Percentiles rank a stretch among this genome's conserved stretches.
These are phyloP conservation scores for Epizoanthus rinbou DNA, from an alignment of 92 coral and sea anemone genomes.

Conservation along the genomic window DNA sequence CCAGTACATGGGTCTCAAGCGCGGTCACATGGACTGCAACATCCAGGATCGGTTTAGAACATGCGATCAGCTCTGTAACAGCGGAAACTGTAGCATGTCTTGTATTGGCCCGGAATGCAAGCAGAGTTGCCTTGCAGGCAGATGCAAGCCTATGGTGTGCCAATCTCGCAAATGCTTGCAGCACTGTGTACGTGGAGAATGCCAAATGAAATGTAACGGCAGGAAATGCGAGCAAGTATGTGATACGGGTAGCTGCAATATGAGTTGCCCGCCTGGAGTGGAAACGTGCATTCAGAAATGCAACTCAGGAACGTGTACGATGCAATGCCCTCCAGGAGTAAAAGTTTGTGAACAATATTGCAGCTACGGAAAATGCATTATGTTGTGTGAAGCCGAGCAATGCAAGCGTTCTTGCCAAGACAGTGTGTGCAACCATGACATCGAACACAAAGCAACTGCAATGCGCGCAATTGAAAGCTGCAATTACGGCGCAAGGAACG, in stretches of 20 bases:
- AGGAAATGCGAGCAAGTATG: conserved; percentile 71
- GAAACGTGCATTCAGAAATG: conserved; percentile 74
- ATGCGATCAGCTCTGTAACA: conserved; percentile 80
- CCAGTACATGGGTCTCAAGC: conserved; percentile 48
- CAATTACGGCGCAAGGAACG: conserved; percentile 53
- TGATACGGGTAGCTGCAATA: conserved; percentile 74
- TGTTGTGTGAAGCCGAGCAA: conserved; percentile 72
- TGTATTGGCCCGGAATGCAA: conserved; percentile 74
- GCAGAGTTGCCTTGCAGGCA: conserved; percentile 79
- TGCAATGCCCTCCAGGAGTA: conserved; percentile 80
- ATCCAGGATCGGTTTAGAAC: not conserved
- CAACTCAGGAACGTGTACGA: conserved; percentile 71
- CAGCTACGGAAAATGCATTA: conserved; percentile 69
- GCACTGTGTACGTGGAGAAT: conserved; percentile 73
- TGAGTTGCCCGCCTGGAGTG: conserved; percentile 70
- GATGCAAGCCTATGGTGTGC: conserved; percentile 64
- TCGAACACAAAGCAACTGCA: not conserved
- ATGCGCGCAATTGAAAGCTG: conserved; percentile 26
- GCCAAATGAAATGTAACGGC: conserved; percentile 77
- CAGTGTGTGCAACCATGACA: conserved; percentile 55
- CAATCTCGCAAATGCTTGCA: conserved; percentile 63
- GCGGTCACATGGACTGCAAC: conserved; percentile 41
- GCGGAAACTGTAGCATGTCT: conserved; percentile 65
- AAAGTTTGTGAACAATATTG: conserved; percentile 76
- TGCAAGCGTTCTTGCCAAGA: conserved; percentile 68